phyloP scores from a whole-genome alignment of 2,888 invertebrate genomes.

The Cepaea hortensis region DNA sequence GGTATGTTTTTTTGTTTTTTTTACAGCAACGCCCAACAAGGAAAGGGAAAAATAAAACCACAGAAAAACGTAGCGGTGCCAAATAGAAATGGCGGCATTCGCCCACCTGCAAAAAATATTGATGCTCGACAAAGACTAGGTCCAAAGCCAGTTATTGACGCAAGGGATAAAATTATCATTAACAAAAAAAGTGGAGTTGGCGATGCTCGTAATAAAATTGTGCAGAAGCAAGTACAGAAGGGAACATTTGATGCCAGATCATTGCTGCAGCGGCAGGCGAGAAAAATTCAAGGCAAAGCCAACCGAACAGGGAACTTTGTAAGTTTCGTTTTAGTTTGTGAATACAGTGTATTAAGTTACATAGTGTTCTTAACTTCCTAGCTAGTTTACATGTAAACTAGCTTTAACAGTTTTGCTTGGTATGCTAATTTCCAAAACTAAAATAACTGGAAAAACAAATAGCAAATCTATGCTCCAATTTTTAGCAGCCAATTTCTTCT shows the following conservation, averaged over 20 bases:
- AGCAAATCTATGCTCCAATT: no score
- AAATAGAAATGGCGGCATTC: neutral
- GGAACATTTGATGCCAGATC: constrained; percentile 62
- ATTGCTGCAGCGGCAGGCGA: constrained; percentile 55
- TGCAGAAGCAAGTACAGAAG: constrained; percentile 55
- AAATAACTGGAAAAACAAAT: no score
- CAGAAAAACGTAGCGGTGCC: neutral
- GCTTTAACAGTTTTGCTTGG: no score
- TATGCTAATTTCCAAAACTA: no score
- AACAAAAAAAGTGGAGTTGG: constrained; percentile 49
- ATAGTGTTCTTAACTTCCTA: no score
- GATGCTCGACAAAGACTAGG: constrained; percentile 51
- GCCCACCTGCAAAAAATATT: neutral
- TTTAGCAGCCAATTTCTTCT: no score
- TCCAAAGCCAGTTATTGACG: constrained; percentile 51
- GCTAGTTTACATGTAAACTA: no score
- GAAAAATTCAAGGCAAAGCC: constrained; percentile 25
- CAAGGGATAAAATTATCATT: constrained; percentile 51
- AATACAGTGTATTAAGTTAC: no score
- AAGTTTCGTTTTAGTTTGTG: neutral
- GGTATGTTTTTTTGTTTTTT: neutral
- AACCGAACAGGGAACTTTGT: constrained; percentile 12
- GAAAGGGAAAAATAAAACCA: neutral
- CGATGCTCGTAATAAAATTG: constrained; percentile 57
- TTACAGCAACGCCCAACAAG: constrained; percentile 15